Conservation (phyloP, 1,140 invertebrate genomes). For the Zeugodacus cucurbitae region DNA sequence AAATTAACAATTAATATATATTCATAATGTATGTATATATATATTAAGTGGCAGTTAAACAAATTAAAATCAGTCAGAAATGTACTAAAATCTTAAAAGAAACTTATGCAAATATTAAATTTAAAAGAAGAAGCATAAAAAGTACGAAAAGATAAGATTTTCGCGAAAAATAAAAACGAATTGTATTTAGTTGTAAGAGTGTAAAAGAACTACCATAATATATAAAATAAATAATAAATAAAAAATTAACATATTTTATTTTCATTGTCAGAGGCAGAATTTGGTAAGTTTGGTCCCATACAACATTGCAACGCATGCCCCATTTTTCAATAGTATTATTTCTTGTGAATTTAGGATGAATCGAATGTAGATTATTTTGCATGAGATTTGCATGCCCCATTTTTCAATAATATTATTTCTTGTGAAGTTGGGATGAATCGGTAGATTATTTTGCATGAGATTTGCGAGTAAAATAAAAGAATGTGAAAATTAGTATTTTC, state of each 20-base stretch:
- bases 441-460: too few relatives aligned
- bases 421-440: too few relatives aligned
- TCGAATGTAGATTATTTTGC: too few relatives aligned
- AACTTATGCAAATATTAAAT: neutral
- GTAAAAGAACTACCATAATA: conserved; percentile 9
- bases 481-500: too few relatives aligned
- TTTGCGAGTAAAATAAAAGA: too few relatives aligned
- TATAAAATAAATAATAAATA: conserved; percentile 1
- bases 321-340: too few relatives aligned
- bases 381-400: too few relatives aligned
- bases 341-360: too few relatives aligned
- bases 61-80: neutral
- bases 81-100: neutral
- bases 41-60: neutral
- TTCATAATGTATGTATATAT: neutral
- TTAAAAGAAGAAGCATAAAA: neutral
- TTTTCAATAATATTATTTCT: too few relatives aligned
- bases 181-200: conserved; percentile 14
- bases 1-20: neutral
- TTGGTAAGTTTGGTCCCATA: neutral
- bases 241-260: neutral
- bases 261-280: too few relatives aligned
- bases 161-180: neutral
- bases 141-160: neutral
- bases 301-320: too few relatives aligned